Conservation (phyloP, 2,888 invertebrate species). For the Oligia fasciuncula region DNA sequence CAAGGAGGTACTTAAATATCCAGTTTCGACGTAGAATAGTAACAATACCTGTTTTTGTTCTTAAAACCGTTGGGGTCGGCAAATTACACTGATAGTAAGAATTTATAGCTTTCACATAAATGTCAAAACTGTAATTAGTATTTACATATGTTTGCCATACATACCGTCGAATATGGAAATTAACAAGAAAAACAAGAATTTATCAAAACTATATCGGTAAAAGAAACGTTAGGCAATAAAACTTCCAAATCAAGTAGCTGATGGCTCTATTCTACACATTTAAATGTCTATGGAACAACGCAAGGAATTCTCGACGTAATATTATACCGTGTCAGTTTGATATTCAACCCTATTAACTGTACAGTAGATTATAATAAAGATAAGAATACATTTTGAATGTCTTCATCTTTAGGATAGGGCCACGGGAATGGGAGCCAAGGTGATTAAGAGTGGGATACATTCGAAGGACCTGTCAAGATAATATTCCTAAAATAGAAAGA, state of each 20-base stretch:
- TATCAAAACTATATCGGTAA: neutral
- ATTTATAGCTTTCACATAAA: constrained; percentile 37
- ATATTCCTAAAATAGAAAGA: constrained; percentile 24
- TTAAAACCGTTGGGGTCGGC: neutral
- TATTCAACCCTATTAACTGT: constrained; percentile 51
- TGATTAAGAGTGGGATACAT: constrained; percentile 45
- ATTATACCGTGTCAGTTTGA: constrained; percentile 51
- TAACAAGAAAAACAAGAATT: constrained; percentile 31
- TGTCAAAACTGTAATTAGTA: constrained; percentile 27
- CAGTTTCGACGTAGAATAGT: neutral
- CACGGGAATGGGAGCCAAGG: constrained; percentile 13
- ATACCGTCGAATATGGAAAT: constrained; percentile 30
- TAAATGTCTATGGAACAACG: constrained; percentile 40
- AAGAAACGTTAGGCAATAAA: constrained; percentile 19
- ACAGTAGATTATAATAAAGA: constrained; percentile 55
- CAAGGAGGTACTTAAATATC: neutral
- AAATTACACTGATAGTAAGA: neutral
- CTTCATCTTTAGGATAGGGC: constrained; percentile 48
- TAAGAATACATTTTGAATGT: constrained; percentile 50
- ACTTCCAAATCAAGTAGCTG: constrained; percentile 44
- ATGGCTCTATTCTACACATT: constrained; percentile 43
- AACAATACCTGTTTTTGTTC: neutral
- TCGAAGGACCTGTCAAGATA: constrained; percentile 44
- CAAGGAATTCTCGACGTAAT: constrained; percentile 47
- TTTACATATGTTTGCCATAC: constrained; percentile 12